Evolutionary conservation across 1,140 invertebrate species (phyloP), one percentile per base, ranked within the genome.

Genomic region (Homarus americanus): DNA sequence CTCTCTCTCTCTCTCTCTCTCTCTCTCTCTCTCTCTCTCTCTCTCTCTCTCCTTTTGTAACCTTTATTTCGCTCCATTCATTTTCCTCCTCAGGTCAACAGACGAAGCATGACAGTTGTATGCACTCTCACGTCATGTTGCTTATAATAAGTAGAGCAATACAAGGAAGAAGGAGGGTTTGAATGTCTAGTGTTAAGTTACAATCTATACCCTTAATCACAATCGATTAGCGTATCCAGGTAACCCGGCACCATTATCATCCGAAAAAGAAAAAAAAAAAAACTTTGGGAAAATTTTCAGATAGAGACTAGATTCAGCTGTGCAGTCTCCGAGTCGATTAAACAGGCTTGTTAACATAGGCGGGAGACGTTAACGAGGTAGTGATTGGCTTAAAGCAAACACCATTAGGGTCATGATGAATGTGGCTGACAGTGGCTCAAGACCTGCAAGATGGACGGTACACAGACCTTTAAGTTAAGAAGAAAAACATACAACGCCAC

Each of bases 331-430:
- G 9, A 34, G 72, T 0, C 72, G 32, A 73, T 38, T 73, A 73
- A 73, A 73, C 72, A 73, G 32, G 36, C 72, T 36, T 73, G 72
- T 73, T 73, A 73, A 73, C 72, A 73, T 28, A 73, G 72, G 0
- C 72, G n/a, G 20, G 32, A 73, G 72, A 73, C 72, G 72, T 73
- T 73, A 73, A 73, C 72, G 72, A 73, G 72, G 72, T 36, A 73
- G 72, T 73, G 72, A 73, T 73, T 73, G 72, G 32, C 72, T 73
- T 73, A 73, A 28, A 15, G 72, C 36, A 73, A 73, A 73, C 72
- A 73, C 72, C 72, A 73, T 73, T 73, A 73, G 32, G 7, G 72
- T 20, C 72, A 38, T 73, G 72, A 73, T 73, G 72, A 15, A 20
- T 73, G 72, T 58, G 53, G 53, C 53, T 58, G 53, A 58, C 53